A percentile compares a stretch with the other conserved stretches of the same genome.
Conservation (phyloP, 2,797 vertebrate species). For the Macrochelys suwanniensis region DNA sequence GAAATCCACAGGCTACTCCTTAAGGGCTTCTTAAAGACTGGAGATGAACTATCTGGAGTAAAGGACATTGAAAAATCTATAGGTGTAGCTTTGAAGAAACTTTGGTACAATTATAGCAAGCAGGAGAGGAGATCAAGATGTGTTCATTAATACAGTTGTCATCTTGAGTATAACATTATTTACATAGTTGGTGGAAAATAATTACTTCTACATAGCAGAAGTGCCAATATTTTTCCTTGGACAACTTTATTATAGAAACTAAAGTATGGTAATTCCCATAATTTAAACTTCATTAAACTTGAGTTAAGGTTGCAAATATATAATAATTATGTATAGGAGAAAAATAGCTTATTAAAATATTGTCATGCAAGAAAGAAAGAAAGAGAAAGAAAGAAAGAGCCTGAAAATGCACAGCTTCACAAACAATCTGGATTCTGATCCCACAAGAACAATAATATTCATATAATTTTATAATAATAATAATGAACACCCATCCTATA, state of each 20-base stretch:
- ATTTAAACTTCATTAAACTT: conserved; percentile 51
- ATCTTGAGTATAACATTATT: conserved; percentile 34
- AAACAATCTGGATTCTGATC: conserved; percentile 23
- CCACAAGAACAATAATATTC: conserved; percentile 40
- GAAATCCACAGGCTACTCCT: not conserved
- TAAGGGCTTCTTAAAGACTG: not conserved
- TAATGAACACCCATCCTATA: conserved; percentile 30
- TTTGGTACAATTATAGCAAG: not conserved
- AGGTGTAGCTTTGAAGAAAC: not conserved
- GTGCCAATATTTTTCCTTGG: conserved; percentile 49
- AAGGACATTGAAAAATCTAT: not conserved
- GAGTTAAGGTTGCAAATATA: conserved; percentile 52
- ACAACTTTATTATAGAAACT: conserved; percentile 54
- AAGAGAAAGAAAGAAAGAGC: conserved; percentile 37
- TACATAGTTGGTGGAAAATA: conserved; percentile 41
- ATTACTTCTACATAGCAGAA: conserved; percentile 30
- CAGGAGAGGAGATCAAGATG: not conserved
- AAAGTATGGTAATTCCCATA: conserved; percentile 54
- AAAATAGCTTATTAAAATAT: conserved; percentile 58
- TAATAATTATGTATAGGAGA: conserved; percentile 55
- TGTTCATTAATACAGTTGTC: conserved; percentile 6
- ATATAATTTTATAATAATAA: conserved; percentile 33
- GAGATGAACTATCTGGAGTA: not conserved
- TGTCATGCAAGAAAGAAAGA: not conserved
- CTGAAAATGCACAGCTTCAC: conserved; percentile 35